A percentile compares a stretch with the other conserved stretches of the same genome.
These are phyloP conservation scores for Cossypha heuglini DNA, from an alignment of 2,797 vertebrate species.

Conservation along the genomic window DNA sequence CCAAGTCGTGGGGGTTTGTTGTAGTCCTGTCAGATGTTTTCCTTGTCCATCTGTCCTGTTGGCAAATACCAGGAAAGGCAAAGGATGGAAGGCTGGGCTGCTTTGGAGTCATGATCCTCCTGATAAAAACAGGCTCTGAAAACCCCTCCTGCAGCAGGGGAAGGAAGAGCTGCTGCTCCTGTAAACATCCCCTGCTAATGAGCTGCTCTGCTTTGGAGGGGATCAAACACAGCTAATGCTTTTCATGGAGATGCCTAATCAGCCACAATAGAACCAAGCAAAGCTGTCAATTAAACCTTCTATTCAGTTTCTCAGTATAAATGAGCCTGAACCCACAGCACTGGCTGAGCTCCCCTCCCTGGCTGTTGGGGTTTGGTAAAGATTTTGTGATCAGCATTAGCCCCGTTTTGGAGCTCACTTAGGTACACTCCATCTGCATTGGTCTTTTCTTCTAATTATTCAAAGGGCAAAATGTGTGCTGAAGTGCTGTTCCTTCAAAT, in stretches of 20 bases:
- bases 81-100: background rate
- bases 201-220: background rate
- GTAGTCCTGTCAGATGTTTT: background rate
- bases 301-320: background rate
- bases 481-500: background rate
- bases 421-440: background rate
- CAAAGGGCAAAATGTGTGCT: background rate
- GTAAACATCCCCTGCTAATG: constrained; percentile 28
- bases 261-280: background rate
- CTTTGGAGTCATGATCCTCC: rapidly evolving
- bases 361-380: background rate
- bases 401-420: background rate
- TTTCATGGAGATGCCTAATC: background rate
- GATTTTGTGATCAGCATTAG: background rate
- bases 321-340: background rate
- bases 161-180: background rate
- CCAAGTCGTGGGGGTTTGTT: background rate
- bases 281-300: background rate
- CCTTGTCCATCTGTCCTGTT: background rate
- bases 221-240: background rate
- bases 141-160: background rate
- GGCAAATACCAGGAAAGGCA: background rate
- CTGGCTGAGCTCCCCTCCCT: background rate
- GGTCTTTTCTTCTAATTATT: constrained; percentile 11
- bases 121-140: rapidly evolving